phyloP scores from a whole-genome alignment of 2,888 invertebrate species.

The Andricus curvator region DNA sequence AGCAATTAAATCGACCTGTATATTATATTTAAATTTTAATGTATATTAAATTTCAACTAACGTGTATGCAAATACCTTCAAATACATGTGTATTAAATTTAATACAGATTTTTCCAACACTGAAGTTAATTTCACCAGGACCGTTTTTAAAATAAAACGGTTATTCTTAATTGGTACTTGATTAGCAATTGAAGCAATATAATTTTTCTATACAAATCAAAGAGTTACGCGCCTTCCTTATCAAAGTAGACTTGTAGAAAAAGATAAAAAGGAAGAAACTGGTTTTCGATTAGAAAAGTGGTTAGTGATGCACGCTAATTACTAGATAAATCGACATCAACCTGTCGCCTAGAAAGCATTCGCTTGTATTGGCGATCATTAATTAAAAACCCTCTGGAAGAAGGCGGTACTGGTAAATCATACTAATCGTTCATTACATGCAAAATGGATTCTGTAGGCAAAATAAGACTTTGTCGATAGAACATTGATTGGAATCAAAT shows the following conservation, averaged over 20 bases:
- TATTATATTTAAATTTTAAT: too few species aligned
- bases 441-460: neutral
- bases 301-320: slow-evolving; percentile 30
- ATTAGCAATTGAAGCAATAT: slow-evolving; percentile 4
- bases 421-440: slow-evolving; percentile 25
- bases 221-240: slow-evolving; percentile 10
- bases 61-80: too few species aligned
- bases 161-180: neutral
- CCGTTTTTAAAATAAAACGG: neutral
- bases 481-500: neutral
- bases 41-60: too few species aligned
- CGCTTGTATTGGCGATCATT: slow-evolving; percentile 22
- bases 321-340: slow-evolving; percentile 36
- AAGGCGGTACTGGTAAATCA: slow-evolving; percentile 30
- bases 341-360: slow-evolving; percentile 18
- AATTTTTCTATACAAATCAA: neutral
- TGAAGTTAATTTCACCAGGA: neutral
- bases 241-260: slow-evolving; percentile 2
- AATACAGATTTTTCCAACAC: too few species aligned
- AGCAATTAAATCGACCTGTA: too few species aligned
- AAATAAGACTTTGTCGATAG: neutral
- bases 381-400: neutral
- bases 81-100: too few species aligned
- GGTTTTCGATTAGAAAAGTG: slow-evolving; percentile 35
- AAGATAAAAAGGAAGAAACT: slow-evolving; percentile 22